phyloP scores from a whole-genome alignment of 1,140 invertebrate genomes.

The Diabrotica virgifera region DNA sequence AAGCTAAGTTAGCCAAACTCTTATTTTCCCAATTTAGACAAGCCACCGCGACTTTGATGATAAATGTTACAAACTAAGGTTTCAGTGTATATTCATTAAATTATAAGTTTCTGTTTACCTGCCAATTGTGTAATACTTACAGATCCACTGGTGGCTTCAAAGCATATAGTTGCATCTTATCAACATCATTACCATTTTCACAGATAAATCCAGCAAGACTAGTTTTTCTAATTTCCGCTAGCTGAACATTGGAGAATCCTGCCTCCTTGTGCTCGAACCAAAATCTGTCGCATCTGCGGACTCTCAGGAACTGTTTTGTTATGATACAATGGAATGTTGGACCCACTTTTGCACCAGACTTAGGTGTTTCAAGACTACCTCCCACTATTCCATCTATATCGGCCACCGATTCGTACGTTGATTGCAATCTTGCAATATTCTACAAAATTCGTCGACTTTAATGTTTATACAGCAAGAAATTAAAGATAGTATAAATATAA shows the following conservation, averaged over 20 bases:
- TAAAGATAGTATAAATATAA: too few species aligned
- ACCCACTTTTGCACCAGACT: constrained; percentile 75
- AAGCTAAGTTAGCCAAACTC: too few species aligned
- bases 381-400: constrained; percentile 89
- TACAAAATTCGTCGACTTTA: background rate
- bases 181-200: constrained; percentile 77
- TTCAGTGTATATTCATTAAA: too few species aligned
- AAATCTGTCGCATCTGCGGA: constrained; percentile 77
- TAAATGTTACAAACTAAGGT: too few species aligned
- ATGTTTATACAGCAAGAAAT: too few species aligned
- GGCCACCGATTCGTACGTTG: constrained; percentile 65
- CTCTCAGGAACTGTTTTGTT: constrained; percentile 81
- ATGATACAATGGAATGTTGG: constrained; percentile 92
- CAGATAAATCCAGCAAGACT: constrained; percentile 82
- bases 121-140: constrained; percentile 50
- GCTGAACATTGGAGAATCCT: constrained; percentile 41
- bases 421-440: background rate
- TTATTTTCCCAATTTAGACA: too few species aligned
- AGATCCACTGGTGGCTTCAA: constrained; percentile 56
- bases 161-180: constrained; percentile 68
- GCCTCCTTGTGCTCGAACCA: constrained; percentile 74
- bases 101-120: too few species aligned
- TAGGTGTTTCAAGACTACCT: constrained; percentile 73
- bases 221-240: constrained; percentile 76
- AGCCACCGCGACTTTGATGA: too few species aligned